phyloP scores from a whole-genome alignment of 2,113 vertebrate species.

The Pristiophorus japonicus region DNA sequence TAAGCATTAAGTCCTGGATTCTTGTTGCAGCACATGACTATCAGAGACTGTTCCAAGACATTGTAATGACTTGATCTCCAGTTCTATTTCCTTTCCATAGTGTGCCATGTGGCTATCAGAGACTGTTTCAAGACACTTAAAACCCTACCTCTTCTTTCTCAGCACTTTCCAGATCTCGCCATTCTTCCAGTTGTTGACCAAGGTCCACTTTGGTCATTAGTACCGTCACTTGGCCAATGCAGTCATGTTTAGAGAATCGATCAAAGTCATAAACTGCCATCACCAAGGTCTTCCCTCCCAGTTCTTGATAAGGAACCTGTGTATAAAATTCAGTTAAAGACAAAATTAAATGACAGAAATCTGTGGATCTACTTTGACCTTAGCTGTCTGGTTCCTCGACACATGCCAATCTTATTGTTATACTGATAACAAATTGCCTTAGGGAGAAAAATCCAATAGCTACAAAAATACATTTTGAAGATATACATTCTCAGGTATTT shows the following conservation, averaged over 20 bases:
- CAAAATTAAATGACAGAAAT: neutral
- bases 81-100: neutral
- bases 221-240: conserved; percentile 88
- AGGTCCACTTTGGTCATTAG: conserved; percentile 93
- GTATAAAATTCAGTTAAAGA: conserved; percentile 29
- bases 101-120: neutral
- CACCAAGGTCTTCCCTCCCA: conserved; percentile 88
- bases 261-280: conserved; percentile 98
- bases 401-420: neutral
- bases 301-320: conserved; percentile 90
- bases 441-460: neutral
- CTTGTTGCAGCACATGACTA: neutral
- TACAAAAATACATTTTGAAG: neutral
- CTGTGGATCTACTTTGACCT: too few species aligned
- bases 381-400: neutral
- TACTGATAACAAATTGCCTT: neutral
- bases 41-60: neutral
- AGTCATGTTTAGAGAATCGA: conserved; percentile 94
- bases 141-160: conserved; percentile 88
- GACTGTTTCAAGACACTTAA: neutral
- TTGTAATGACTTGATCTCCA: neutral
- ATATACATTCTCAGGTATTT: neutral
- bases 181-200: conserved; percentile 90
- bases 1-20: neutral
- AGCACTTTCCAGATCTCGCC: conserved; percentile 86